A percentile compares a stretch with the other conserved stretches of the same genome.
phyloP scores from a whole-genome alignment of 2,797 vertebrate species.

The Neosilurus hyrtlii region DNA sequence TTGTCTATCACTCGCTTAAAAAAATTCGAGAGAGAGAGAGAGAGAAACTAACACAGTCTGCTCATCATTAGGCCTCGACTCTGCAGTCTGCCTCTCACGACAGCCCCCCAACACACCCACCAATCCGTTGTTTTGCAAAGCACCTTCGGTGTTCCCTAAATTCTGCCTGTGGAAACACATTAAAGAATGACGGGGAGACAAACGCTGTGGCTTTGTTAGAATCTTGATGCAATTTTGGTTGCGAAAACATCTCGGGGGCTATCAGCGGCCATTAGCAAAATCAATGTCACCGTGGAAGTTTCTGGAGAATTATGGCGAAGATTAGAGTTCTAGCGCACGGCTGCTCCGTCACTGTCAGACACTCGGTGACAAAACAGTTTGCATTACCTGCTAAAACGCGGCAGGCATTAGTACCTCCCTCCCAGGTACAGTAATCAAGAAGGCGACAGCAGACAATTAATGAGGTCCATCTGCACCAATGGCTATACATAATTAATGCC shows the following conservation, averaged over 20 bases:
- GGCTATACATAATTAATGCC: slow-evolving; percentile 82
- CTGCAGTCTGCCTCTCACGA: slow-evolving; percentile 60
- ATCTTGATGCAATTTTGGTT: slow-evolving; percentile 80
- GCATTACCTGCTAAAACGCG: slow-evolving; percentile 79
- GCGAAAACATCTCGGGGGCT: slow-evolving; percentile 84
- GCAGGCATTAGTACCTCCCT: slow-evolving; percentile 83
- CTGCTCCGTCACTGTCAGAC: slow-evolving; percentile 77
- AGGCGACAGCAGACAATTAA: slow-evolving; percentile 82
- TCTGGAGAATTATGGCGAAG: slow-evolving; percentile 75
- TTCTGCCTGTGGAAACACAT: slow-evolving; percentile 80
- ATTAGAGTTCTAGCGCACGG: slow-evolving; percentile 66
- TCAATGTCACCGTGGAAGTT: slow-evolving; percentile 75
- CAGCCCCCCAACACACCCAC: slow-evolving; percentile 66
- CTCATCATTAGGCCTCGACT: slow-evolving; percentile 72
- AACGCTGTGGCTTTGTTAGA: slow-evolving; percentile 74
- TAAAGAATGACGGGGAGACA: slow-evolving; percentile 80
- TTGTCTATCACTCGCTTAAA: slow-evolving; percentile 37
- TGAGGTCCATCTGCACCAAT: slow-evolving; percentile 81
- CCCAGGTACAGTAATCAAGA: slow-evolving; percentile 81
- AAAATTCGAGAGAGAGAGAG: slow-evolving; percentile 36
- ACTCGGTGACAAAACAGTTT: slow-evolving; percentile 79
- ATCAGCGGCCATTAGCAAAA: slow-evolving; percentile 78
- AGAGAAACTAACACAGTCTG: slow-evolving; percentile 57
- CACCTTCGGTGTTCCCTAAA: slow-evolving; percentile 82
- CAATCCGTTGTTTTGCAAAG: slow-evolving; percentile 65